Evolutionary conservation across 2,113 vertebrate species (phyloP).

Genomic region (Artemisiospiza belli): DNA sequence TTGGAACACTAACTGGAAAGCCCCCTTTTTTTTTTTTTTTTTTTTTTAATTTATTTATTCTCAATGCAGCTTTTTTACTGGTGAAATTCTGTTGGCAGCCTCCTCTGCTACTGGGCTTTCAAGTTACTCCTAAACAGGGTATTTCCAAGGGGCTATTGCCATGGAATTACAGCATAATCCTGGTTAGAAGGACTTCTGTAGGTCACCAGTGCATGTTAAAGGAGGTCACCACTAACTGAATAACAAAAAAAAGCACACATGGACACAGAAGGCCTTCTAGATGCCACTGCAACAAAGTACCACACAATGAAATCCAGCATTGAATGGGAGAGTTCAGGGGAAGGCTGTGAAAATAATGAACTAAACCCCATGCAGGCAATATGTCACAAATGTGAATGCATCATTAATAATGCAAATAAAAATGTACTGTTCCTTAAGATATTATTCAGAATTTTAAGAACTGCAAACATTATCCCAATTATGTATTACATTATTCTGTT

Average conservation of each 20-base stretch:
- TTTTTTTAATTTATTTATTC: background rate
- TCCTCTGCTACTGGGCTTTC: background rate
- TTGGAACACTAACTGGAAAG: background rate
- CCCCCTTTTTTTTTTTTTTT: background rate
- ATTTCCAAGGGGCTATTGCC: background rate
- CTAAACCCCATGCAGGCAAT: background rate
- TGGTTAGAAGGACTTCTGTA: background rate
- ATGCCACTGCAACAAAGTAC: background rate
- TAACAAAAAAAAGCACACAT: background rate
- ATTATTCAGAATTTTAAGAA: background rate
- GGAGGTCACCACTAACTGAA: background rate
- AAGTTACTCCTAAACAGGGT: background rate
- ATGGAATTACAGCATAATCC: background rate
- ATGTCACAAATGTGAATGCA: background rate
- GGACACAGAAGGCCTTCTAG: background rate
- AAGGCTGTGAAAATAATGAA: background rate
- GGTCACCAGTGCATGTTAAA: background rate
- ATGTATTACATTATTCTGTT: background rate
- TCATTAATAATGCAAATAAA: background rate
- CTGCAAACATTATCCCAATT: background rate
- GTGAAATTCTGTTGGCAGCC: background rate
- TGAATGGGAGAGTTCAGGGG: background rate
- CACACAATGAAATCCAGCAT: background rate
- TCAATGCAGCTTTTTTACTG: background rate
- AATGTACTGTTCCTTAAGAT: background rate